Conservation (phyloP, 2,113 vertebrate genomes). For the Bos indicus region DNA sequence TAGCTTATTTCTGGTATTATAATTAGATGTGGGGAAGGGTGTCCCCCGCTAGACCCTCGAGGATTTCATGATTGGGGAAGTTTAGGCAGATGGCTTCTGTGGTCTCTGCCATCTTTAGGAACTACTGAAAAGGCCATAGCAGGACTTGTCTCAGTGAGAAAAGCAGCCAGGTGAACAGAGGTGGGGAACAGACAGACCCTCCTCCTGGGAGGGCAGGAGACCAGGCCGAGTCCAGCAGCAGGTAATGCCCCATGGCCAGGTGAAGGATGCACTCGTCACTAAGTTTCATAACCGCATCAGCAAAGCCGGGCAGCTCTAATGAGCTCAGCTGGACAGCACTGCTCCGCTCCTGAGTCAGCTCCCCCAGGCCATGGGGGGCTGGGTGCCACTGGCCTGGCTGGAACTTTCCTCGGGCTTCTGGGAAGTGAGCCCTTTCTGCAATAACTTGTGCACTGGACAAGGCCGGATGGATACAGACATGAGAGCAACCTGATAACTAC, state of each 20-base stretch:
- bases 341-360: not conserved
- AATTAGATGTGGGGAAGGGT: not conserved
- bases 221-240: not conserved
- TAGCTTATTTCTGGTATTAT: not conserved
- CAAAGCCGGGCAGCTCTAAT: not conserved
- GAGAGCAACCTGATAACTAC: accelerated
- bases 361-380: not conserved
- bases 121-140: not conserved
- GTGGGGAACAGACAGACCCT: not conserved
- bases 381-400: not conserved
- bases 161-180: not conserved
- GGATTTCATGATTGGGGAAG: not conserved
- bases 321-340: accelerated
- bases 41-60: not conserved
- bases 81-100: not conserved
- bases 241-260: not conserved
- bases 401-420: not conserved
- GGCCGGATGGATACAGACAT: accelerated
- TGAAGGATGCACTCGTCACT: not conserved
- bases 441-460: not conserved
- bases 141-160: not conserved
- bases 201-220: not conserved
- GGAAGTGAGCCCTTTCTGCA: not conserved
- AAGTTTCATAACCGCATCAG: not conserved
- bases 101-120: not conserved